phyloP scores from a whole-genome alignment of 2,888 invertebrate species.

The Cistogaster globosa region DNA sequence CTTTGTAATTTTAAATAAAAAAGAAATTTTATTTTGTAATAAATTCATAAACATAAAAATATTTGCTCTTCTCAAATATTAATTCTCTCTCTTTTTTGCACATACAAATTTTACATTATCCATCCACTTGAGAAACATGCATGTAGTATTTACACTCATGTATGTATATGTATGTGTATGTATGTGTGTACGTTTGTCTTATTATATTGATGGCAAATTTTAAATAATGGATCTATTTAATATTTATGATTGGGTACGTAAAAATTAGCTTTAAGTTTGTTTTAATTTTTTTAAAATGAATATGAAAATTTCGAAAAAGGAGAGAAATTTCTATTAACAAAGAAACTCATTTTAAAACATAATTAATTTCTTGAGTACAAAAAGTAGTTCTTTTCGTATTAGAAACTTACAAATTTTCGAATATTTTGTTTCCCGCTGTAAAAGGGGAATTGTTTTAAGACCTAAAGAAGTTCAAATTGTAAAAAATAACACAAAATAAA shows the following conservation, averaged over 20 bases:
- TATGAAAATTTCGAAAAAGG: too few relatives aligned
- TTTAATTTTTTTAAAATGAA: background rate
- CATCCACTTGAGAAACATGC: constrained; percentile 26
- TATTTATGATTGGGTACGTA: constrained; percentile 80
- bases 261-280: background rate
- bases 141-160: too few relatives aligned
- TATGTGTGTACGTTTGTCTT: background rate
- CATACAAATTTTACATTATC: background rate
- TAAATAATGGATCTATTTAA: constrained; percentile 77
- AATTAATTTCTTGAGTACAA: too few relatives aligned
- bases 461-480: too few relatives aligned
- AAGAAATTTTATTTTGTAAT: background rate
- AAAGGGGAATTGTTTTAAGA: too few relatives aligned
- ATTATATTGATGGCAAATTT: constrained; percentile 7
- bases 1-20: constrained; percentile 36
- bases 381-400: too few relatives aligned
- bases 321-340: too few relatives aligned
- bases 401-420: too few relatives aligned
- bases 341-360: too few relatives aligned
- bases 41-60: too few relatives aligned
- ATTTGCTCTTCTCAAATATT: constrained; percentile 5
- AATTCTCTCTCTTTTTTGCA: background rate
- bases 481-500: too few relatives aligned
- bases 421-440: too few relatives aligned
- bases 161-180: background rate